Base-by-base conservation (phyloP, 2,113 vertebrate genomes). In the Acanthochromis polyacanthus region DNA sequence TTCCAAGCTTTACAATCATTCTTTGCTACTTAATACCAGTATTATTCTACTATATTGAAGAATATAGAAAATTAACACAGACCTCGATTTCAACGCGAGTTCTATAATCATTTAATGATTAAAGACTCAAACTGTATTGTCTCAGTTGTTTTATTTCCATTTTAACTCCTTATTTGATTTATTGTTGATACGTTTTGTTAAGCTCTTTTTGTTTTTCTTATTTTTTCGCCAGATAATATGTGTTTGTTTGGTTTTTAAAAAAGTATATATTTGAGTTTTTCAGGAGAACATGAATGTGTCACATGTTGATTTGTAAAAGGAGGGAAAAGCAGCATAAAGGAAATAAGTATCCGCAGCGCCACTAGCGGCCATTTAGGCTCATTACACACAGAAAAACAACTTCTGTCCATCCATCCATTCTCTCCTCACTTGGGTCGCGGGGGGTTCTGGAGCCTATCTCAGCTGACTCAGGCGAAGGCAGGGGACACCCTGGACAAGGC, bases 241-340 rank as follows among this genome's bases (percentile, higher is more conserved):
- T 60, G 11, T 32, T 52, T 63, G 64, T 66, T 17, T 15, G 20
- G 4, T 2, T n/a, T n/a, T n/a, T n/a, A n/a, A n/a, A n/a, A 3
- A 9, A 16, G 4, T 10, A 1, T 43, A 57, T 28, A 71, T 4
- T 69, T 2, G 19, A 77, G 8, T 19, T 66, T 78, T 4, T n/a
- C 0, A 14, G 15, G 16, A 28, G 78, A 1, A 23, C 10, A 0
- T 87, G 72, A 92, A 92, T 0, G 68, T 66, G 15, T 36, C 75
- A 76, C 1, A 25, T 48, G 56, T 72, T 76, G 19, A 45, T 68
- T 55, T 40, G 56, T 38, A 80, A 89, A 87, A 55, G 80, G 91
- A 88, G 92, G 92, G 89, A 88, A 90, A 89, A 1, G 55, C 72
- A 57, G 56, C 22, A 32, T 12, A 30, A 23, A 10, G 45, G 23